Conservation (phyloP, 1,140 invertebrate species). For the Phthorimaea operculella region DNA sequence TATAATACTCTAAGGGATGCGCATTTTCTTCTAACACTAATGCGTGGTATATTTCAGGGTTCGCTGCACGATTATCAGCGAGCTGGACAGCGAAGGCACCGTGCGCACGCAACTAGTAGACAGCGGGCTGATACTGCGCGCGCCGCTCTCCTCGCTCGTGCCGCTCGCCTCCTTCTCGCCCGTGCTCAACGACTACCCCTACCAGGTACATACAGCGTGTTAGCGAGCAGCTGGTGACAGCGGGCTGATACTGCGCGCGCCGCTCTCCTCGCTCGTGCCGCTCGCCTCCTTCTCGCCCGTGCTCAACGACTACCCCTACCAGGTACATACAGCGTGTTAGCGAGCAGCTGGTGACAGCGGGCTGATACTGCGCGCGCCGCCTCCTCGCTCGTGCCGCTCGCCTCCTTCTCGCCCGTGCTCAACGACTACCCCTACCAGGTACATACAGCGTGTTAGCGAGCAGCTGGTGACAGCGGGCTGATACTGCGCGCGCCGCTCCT, state of each 20-base stretch:
- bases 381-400: slow-evolving; percentile 57
- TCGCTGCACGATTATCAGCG: slow-evolving; percentile 56
- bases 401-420: slow-evolving; percentile 48
- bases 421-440: slow-evolving; percentile 52
- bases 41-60: slow-evolving; percentile 34
- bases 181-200: slow-evolving; percentile 45
- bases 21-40: background rate
- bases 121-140: slow-evolving; percentile 54
- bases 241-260: slow-evolving; percentile 53
- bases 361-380: slow-evolving; percentile 50
- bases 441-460: background rate
- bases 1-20: too few relatives aligned
- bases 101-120: slow-evolving; percentile 58
- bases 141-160: slow-evolving; percentile 57
- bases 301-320: slow-evolving; percentile 44
- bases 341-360: slow-evolving; percentile 56
- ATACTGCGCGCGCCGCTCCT: slow-evolving; percentile 45
- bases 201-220: slow-evolving; percentile 30
- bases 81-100: slow-evolving; percentile 56
- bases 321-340: slow-evolving; percentile 24
- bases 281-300: slow-evolving; percentile 51
- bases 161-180: slow-evolving; percentile 52
- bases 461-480: slow-evolving; percentile 58
- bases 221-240: slow-evolving; percentile 49
- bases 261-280: slow-evolving; percentile 57